phyloP scores from a whole-genome alignment of 2,888 invertebrate genomes.

The Agrilus biguttatus region DNA sequence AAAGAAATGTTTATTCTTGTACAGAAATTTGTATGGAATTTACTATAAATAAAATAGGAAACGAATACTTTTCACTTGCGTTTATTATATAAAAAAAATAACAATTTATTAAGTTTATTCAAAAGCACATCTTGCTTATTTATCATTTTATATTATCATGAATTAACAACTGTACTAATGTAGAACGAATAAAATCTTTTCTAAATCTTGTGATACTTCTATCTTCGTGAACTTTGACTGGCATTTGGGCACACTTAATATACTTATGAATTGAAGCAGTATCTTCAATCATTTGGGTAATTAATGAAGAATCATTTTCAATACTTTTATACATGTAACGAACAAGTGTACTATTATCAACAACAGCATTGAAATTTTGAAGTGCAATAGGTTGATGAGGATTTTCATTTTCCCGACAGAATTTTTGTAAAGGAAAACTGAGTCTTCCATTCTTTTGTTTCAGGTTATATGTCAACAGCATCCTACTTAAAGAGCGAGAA shows the following conservation, averaged over 20 bases:
- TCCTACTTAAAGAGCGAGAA: conserved; percentile 38
- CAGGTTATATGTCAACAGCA: conserved; percentile 39
- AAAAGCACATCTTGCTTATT: no score
- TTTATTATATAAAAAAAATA: no score
- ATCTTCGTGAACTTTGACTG: conserved; percentile 19
- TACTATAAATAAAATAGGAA: no score
- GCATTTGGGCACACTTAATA: conserved; percentile 18
- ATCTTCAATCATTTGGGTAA: conserved; percentile 16
- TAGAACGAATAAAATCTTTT: conserved; percentile 25
- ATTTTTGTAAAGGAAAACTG: conserved; percentile 23
- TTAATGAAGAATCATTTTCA: conserved; percentile 14
- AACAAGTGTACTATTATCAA: conserved; percentile 19
- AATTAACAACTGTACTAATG: conserved; percentile 23
- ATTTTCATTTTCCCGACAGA: conserved; percentile 21
- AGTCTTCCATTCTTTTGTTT: conserved; percentile 19
- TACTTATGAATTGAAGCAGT: conserved; percentile 24
- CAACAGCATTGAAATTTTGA: conserved; percentile 22
- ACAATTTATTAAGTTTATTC: no score
- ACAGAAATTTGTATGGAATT: no score
- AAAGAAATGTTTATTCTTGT: no score
- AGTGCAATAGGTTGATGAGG: conserved; percentile 22
- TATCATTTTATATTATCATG: conserved; percentile 12
- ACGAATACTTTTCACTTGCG: no score
- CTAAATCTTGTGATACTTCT: conserved; percentile 22
- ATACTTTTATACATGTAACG: conserved; percentile 18